Evolutionary conservation across 1,140 invertebrate genomes (phyloP).

Genomic region (Atta colombica): DNA sequence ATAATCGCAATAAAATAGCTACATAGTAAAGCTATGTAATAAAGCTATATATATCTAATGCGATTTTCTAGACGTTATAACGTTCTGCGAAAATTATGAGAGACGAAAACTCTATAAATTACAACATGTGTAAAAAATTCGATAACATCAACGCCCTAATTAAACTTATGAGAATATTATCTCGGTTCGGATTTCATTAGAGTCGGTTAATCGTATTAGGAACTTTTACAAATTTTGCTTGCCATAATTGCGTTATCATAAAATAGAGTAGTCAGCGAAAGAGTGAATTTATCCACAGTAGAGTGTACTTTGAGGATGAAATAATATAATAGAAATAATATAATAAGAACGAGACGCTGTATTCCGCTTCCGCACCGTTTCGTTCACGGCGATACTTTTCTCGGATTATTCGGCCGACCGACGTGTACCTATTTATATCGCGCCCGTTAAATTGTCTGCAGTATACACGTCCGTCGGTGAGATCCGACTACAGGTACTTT

Average conservation of each 20-base stretch:
- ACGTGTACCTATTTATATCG: constrained; percentile 69
- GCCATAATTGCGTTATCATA: not conserved
- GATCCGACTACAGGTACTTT: constrained; percentile 42
- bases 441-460: constrained; percentile 52
- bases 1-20: not conserved
- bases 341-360: not conserved
- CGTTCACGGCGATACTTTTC: constrained; percentile 60
- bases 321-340: constrained; percentile 13
- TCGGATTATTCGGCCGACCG: constrained; percentile 56
- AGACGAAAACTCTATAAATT: not conserved
- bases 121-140: not conserved
- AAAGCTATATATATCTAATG: not conserved
- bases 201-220: not conserved
- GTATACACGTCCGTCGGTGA: constrained; percentile 31
- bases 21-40: not conserved
- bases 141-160: not conserved
- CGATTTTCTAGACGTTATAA: not conserved
- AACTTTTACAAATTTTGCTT: constrained; percentile 18
- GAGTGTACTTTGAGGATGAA: not conserved
- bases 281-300: not conserved
- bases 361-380: constrained; percentile 15
- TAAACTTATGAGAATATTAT: constrained; percentile 23
- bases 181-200: not conserved
- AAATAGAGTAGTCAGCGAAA: not conserved
- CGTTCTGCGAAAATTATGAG: not conserved